Evolutionary conservation across 2,113 vertebrate species (phyloP).

Genomic region (Mandrillus leucophaeus): DNA sequence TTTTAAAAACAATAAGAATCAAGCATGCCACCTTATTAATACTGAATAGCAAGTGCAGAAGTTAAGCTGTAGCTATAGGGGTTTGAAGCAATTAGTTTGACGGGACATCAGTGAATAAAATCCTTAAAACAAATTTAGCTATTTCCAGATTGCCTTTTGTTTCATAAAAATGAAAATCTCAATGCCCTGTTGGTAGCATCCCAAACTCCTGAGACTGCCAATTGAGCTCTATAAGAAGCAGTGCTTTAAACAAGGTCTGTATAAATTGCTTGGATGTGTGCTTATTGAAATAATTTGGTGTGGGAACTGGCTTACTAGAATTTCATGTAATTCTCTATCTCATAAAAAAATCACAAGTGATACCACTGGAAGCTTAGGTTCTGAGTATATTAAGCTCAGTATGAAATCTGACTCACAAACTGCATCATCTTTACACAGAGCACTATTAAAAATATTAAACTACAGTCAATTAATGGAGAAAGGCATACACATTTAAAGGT

Average conservation of each 20-base stretch:
- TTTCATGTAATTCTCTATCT: constrained; percentile 66
- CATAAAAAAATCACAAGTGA: constrained; percentile 75
- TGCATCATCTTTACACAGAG: constrained; percentile 78
- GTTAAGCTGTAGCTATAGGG: constrained; percentile 84
- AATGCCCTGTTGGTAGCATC: constrained; percentile 73
- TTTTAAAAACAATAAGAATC: constrained; percentile 77
- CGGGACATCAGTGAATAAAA: constrained; percentile 84
- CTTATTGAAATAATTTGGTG: constrained; percentile 75
- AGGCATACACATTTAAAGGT: constrained; percentile 59
- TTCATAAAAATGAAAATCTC: constrained; percentile 79
- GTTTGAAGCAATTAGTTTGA: constrained; percentile 87
- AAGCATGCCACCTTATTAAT: constrained; percentile 86
- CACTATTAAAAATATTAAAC: constrained; percentile 81
- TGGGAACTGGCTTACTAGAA: constrained; percentile 64
- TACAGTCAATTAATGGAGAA: constrained; percentile 78
- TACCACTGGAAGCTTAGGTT: constrained; percentile 78
- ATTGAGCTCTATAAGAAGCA: constrained; percentile 71
- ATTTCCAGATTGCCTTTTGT: constrained; percentile 82
- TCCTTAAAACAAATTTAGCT: constrained; percentile 81
- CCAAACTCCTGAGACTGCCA: constrained; percentile 75
- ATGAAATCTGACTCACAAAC: constrained; percentile 80
- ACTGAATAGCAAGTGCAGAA: constrained; percentile 86
- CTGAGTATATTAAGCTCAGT: constrained; percentile 76
- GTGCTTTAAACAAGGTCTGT: constrained; percentile 62
- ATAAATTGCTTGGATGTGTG: constrained; percentile 66